Evolutionary conservation across 2,113 vertebrate species (phyloP).

Genomic region (Microtus oregoni): DNA sequence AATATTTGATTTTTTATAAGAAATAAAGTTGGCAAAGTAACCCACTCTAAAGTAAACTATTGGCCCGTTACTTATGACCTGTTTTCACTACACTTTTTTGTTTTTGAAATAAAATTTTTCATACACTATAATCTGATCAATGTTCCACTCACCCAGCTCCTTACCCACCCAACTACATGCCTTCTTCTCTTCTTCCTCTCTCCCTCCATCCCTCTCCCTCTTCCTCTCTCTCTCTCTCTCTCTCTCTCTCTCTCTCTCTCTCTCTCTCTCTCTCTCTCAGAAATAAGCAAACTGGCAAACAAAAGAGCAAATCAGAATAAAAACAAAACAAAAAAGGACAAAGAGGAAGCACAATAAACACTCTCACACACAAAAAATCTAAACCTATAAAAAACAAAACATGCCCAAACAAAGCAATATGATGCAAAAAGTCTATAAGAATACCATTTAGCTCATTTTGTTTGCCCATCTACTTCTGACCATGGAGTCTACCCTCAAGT

Average conservation of each 20-base stretch:
- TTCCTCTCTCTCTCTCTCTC: too few species aligned
- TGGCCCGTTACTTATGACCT: not conserved
- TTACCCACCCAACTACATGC: too few species aligned
- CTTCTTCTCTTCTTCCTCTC: not conserved
- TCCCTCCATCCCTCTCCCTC: too few species aligned
- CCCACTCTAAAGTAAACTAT: not conserved
- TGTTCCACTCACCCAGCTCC: not conserved
- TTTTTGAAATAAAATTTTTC: not conserved
- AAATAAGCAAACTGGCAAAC: not conserved
- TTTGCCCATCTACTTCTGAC: not conserved
- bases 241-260: too few species aligned
- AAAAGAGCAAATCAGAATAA: not conserved
- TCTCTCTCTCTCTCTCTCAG: too few species aligned
- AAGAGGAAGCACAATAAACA: not conserved
- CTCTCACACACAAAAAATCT: too few species aligned
- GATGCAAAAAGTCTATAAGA: not conserved
- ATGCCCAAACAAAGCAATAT: not conserved
- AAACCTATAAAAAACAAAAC: not conserved
- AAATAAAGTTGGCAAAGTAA: not conserved
- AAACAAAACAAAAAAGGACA: not conserved
- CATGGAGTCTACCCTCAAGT: not conserved
- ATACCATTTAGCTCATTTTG: not conserved
- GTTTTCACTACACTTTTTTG: not conserved
- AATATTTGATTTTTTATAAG: not conserved
- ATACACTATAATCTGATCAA: not conserved